A percentile compares a stretch with the other conserved stretches of the same genome.
Conservation (phyloP, 2,797 vertebrate genomes). For the Malacoraja senta region DNA sequence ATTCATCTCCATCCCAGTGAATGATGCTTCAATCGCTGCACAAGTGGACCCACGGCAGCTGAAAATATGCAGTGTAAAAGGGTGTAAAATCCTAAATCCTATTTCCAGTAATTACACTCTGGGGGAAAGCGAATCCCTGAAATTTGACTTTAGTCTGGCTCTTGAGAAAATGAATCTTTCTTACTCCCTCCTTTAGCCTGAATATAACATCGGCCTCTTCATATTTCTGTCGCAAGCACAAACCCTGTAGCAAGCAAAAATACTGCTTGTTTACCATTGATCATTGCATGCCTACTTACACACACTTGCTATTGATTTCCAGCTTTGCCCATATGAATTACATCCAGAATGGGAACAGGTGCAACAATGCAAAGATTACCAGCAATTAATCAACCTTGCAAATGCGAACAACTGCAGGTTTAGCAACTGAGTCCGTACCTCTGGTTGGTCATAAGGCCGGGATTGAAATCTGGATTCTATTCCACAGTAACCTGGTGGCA, state of each 20-base stretch:
- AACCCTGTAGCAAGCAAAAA: not conserved
- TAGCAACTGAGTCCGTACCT: not conserved
- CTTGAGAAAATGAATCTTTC: not conserved
- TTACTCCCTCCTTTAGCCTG: not conserved
- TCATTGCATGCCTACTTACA: not conserved
- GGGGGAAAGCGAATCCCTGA: not conserved
- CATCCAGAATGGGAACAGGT: not conserved
- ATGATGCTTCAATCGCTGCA: not conserved
- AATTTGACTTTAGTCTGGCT: conserved; percentile 4
- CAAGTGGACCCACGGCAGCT: not conserved
- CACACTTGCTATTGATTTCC: not conserved
- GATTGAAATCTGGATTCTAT: not conserved
- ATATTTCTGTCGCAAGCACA: conserved; percentile 20
- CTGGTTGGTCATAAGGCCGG: not conserved
- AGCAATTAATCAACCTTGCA: not conserved
- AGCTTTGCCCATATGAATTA: not conserved
- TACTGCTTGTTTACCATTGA: not conserved
- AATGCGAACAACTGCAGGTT: not conserved
- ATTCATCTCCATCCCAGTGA: conserved; percentile 12
- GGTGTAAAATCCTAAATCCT: conserved; percentile 17
- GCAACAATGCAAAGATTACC: not conserved
- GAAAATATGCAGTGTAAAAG: not conserved
- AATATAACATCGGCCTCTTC: not conserved
- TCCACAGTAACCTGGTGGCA: not conserved
- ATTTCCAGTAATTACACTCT: not conserved